These are phyloP conservation scores for Caenorhabditis panamensis DNA, from an alignment of 2,888 invertebrate genomes.

Conservation along the genomic window DNA sequence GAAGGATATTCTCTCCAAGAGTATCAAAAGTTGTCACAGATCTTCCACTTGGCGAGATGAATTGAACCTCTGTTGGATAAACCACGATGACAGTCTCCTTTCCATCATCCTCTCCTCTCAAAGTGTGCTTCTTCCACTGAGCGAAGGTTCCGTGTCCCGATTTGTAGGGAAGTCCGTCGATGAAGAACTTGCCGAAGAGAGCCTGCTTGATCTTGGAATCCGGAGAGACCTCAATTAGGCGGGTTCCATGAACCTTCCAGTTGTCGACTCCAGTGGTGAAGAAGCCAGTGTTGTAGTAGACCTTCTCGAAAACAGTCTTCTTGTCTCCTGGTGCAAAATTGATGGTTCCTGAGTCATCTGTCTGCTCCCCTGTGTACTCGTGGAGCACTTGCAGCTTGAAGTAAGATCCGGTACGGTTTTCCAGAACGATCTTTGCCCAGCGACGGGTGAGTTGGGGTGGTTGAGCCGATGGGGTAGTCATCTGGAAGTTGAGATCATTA, in stretches of 20 bases:
- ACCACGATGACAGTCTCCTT: no score
- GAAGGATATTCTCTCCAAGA: neutral
- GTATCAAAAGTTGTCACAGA: constrained; percentile 1
- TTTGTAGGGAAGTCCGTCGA: constrained; percentile 14
- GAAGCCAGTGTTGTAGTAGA: constrained; percentile 19
- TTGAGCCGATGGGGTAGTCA: neutral
- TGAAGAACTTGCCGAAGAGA: no score
- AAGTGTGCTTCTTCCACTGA: no score
- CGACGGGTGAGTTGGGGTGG: constrained; percentile 10
- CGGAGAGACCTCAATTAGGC: constrained; percentile 6
- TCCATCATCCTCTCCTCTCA: no score
- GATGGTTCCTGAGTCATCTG: constrained; percentile 13
- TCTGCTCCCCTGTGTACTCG: constrained; percentile 23
- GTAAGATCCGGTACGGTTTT: constrained; percentile 4
- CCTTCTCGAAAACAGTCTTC: constrained; percentile 7
- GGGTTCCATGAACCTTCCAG: constrained; percentile 26
- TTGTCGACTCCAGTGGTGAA: constrained; percentile 22
- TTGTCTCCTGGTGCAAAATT: constrained; percentile 6
- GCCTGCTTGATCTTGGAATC: no score
- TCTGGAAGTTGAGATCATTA: neutral
- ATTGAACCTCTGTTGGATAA: no score
- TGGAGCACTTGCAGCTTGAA: constrained; percentile 23
- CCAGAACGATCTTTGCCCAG: neutral
- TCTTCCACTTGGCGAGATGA: constrained; percentile 28
- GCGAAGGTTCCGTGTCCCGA: no score